Evolutionary conservation across 2,113 vertebrate species (phyloP), one percentile per base, ranked within the genome.

Genomic region (Guaruba guarouba): DNA sequence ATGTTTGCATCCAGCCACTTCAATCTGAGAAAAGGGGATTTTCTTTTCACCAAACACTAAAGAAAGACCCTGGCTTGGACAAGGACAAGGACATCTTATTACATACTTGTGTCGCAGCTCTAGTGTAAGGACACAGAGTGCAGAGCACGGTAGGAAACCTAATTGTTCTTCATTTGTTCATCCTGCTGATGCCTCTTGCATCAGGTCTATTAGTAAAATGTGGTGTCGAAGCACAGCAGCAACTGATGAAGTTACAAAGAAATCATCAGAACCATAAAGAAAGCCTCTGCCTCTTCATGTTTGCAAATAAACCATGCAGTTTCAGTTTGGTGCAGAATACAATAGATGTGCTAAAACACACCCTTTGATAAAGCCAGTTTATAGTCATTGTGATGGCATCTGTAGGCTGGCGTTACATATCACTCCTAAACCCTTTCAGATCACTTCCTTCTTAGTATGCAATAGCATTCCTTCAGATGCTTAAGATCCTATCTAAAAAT

Each of bases 401-500:
- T 37, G 28, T 24, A 33, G 17, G 17, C 54, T 44, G 89, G 67
- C 76, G 52, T 88, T 82, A 79, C 63, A 41, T 69, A 86, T 61
- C 64, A 69, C 59, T 52, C 7, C 17, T 35, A 74, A 92, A 82
- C 3, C 10, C 41, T 57, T 91, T 92, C 70, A 78, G 24, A 90
- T 63, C 1, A 62, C 93, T 94, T 95, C 24, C 68, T 84, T 97
- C 62, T 92, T 55, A 81, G 17, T 7, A 41, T 25, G 13, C 63
- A 95, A 31, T 54, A 62, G 33, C 31, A 10, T 76, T 88, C 74
- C 76, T 93, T 93, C 85, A 96, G 85, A 92, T 89, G n/a, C 17
- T 90, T 92, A 57, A 89, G 82, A 79, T 94, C 24, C 19, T 85
- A 69, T 93, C 62, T 93, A 64, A 97, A 97, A 97, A 97, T 91